Evolutionary conservation across 2,888 invertebrate species (phyloP), one percentile per base, ranked within the genome.

Genomic region (Tetragnatha montana): DNA sequence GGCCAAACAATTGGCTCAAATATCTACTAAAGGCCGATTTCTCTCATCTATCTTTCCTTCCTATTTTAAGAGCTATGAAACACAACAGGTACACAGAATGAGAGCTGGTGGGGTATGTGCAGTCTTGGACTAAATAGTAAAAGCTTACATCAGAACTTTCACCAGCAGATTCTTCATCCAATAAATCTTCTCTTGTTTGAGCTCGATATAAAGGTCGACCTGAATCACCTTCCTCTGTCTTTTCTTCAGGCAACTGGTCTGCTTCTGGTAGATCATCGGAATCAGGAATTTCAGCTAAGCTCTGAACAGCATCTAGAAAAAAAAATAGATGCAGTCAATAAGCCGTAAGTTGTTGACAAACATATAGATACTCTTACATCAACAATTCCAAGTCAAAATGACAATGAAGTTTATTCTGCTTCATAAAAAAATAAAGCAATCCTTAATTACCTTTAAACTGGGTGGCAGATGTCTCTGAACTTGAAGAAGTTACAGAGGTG

Each of bases 401-500:
- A 60, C 6, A 60, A 17, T 60, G 10, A 60, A 60, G 12, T 17
- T 4, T 60, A 60, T 60, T 17, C 17, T 10, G 60, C 12, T 4
- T 0, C 60, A 60, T 4, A 60, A 60, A 60, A 60, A 60, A 60
- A 17, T 17, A 60, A 60, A 8, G 60, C 6, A 17, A 6, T 10
- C 60, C 12, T 60, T 60, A 49, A 51, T 80, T 83, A 88, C 89
- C 88, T 88, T 89, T 90, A 69, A 91, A 91, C 51, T 88, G 89
- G 50, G 87, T 91, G 19, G 87, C 88, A 82, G 85, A 87, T 69
- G 90, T 91, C 82, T 87, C 91, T 8, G 91, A 91, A 22, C 89
- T 90, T 22, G 91, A 91, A 22, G 91, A 91, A 22, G 86, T 91
- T 14, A 84, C 91, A 74, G 92, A 91, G 50, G 91, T 87, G 17